Conservation (phyloP, 2,888 invertebrate species). For the Mylabris sibirica region DNA sequence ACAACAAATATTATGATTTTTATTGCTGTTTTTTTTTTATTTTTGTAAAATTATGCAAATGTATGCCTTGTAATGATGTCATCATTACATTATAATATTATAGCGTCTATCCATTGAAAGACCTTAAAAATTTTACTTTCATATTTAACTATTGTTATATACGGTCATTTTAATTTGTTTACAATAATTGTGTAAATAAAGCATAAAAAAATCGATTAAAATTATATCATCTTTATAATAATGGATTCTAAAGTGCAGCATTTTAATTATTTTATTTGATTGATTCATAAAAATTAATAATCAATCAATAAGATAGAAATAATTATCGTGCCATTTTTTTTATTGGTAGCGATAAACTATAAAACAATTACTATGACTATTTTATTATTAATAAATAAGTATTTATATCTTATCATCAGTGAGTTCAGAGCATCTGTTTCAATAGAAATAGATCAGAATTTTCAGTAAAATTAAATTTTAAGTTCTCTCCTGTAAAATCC, state of each 20-base stretch:
- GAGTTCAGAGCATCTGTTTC: background rate
- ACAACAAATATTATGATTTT: background rate
- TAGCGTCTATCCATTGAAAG: too few species aligned
- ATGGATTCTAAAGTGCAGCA: too few species aligned
- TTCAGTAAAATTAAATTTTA: background rate
- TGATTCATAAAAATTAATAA: background rate
- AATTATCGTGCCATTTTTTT: background rate
- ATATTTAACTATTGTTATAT: background rate
- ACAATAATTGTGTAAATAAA: background rate
- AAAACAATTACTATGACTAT: background rate
- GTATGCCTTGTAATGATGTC: background rate
- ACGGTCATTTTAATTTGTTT: background rate
- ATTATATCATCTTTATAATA: background rate
- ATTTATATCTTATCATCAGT: background rate
- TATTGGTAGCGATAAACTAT: too few species aligned
- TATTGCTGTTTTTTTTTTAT: background rate
- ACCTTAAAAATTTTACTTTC: background rate
- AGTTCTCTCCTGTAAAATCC: too few species aligned
- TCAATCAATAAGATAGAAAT: background rate
- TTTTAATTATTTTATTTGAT: background rate
- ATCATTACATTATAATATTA: background rate
- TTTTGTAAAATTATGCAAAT: constrained; percentile 4
- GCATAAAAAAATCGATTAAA: background rate
- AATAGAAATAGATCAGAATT: background rate
- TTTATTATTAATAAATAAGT: background rate